phyloP scores from a whole-genome alignment of 2,888 invertebrate species.

The Lottia scabra region DNA sequence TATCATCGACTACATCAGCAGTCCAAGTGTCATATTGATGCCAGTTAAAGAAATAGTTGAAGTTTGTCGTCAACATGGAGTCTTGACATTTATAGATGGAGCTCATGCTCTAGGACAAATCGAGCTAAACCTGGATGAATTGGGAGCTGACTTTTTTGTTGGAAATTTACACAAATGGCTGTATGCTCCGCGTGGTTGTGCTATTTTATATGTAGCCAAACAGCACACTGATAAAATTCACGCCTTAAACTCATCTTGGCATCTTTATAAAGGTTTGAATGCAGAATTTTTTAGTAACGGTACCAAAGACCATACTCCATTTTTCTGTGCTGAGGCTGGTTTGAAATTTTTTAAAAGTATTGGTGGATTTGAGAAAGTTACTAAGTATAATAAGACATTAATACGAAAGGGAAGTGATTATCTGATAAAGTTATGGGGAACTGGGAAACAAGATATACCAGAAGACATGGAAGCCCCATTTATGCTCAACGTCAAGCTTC shows the following conservation, averaged over 20 bases:
- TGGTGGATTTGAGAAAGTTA: slow-evolving; percentile 49
- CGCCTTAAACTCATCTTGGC: slow-evolving; percentile 44
- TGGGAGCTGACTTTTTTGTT: slow-evolving; percentile 60
- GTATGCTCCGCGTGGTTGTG: slow-evolving; percentile 57
- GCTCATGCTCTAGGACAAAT: slow-evolving; percentile 66
- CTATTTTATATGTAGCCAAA: slow-evolving; percentile 53
- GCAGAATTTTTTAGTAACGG: slow-evolving; percentile 46
- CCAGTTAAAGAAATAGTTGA: slow-evolving; percentile 54
- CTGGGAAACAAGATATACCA: slow-evolving; percentile 39
- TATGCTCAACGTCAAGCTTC: slow-evolving; percentile 43
- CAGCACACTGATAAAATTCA: slow-evolving; percentile 37
- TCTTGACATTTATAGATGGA: slow-evolving; percentile 59
- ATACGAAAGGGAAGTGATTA: slow-evolving; percentile 34
- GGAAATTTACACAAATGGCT: slow-evolving; percentile 66
- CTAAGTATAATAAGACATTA: slow-evolving; percentile 30
- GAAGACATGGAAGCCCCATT: slow-evolving; percentile 45
- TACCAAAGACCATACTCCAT: slow-evolving; percentile 43
- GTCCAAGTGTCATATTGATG: slow-evolving; percentile 53
- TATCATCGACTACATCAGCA: slow-evolving; percentile 60
- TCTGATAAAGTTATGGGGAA: slow-evolving; percentile 34
- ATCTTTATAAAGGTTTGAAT: slow-evolving; percentile 31
- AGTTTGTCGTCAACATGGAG: slow-evolving; percentile 49
- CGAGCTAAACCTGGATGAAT: slow-evolving; percentile 45
- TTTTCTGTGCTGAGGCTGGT: slow-evolving; percentile 32
- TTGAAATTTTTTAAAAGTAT: slow-evolving; percentile 45